phyloP scores from a whole-genome alignment of 2,113 vertebrate genomes.

The Neotoma lepida region DNA sequence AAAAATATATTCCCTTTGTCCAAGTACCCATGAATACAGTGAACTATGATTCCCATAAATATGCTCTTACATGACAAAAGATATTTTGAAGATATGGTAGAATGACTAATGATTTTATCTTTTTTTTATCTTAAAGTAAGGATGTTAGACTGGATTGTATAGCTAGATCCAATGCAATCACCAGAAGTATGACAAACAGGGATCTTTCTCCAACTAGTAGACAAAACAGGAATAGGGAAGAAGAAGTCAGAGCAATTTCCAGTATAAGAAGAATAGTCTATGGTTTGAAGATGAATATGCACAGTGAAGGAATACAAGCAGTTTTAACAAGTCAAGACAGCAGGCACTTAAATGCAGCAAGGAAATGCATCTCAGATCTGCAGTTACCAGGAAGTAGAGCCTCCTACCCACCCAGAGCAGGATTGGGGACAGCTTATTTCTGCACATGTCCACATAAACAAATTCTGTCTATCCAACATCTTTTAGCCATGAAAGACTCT shows the following conservation, averaged over 20 bases:
- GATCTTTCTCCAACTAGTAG: background rate
- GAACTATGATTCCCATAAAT: background rate
- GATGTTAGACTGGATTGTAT: background rate
- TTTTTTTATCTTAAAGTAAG: background rate
- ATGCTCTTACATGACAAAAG: background rate
- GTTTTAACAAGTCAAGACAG: background rate
- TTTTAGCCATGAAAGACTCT: background rate
- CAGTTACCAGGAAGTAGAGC: background rate
- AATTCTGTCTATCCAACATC: background rate
- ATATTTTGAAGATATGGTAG: background rate
- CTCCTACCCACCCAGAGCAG: background rate
- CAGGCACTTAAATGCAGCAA: background rate
- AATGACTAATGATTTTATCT: background rate
- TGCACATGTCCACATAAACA: background rate
- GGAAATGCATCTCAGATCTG: background rate
- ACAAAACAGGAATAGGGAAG: background rate
- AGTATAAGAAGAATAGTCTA: background rate
- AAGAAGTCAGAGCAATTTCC: background rate
- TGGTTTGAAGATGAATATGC: background rate
- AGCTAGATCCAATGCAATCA: background rate
- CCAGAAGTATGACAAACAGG: background rate
- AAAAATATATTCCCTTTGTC: background rate
- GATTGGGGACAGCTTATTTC: background rate
- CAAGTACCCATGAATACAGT: background rate
- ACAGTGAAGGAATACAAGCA: background rate